A percentile compares a stretch with the other conserved stretches of the same genome.
phyloP scores from a whole-genome alignment of 2,113 vertebrate genomes.

The Colistium nudipinnis region DNA sequence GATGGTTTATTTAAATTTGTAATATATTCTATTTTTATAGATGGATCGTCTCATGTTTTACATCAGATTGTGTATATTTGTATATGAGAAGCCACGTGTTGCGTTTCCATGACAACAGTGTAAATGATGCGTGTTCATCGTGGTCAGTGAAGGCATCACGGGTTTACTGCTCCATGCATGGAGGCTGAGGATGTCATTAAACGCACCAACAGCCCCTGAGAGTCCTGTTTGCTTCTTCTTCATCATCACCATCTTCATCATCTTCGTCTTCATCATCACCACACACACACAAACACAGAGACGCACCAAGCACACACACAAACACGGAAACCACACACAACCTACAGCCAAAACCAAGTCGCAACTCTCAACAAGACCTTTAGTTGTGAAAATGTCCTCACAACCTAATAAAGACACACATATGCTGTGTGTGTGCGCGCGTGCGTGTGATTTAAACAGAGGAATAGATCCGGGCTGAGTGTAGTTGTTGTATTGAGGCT shows the following conservation, averaged over 20 bases:
- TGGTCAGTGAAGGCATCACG: background rate
- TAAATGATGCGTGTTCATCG: too few species aligned
- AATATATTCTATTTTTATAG: slow-evolving; percentile 74
- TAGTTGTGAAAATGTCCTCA: too few species aligned
- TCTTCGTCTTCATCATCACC: background rate
- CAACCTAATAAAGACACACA: too few species aligned
- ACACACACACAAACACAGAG: slow-evolving; percentile 39
- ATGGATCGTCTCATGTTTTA: slow-evolving; percentile 49
- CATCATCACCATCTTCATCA: background rate
- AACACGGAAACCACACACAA: too few species aligned
- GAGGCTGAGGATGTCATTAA: slow-evolving; percentile 65
- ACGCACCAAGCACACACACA: too few species aligned
- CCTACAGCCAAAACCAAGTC: too few species aligned
- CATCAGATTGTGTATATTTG: slow-evolving; percentile 39
- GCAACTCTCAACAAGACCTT: too few species aligned
- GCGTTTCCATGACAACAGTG: too few species aligned
- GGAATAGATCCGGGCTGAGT: too few species aligned
- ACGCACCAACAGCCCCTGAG: slow-evolving; percentile 35
- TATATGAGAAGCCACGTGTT: background rate
- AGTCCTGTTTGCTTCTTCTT: slow-evolving; percentile 3
- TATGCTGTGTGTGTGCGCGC: too few species aligned
- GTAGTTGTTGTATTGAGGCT: too few species aligned
- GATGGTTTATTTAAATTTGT: slow-evolving; percentile 57
- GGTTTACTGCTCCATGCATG: slow-evolving; percentile 64
- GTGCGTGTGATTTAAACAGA: background rate